Base-by-base conservation (phyloP, 2,888 invertebrate genomes). In the Pocota personata region DNA sequence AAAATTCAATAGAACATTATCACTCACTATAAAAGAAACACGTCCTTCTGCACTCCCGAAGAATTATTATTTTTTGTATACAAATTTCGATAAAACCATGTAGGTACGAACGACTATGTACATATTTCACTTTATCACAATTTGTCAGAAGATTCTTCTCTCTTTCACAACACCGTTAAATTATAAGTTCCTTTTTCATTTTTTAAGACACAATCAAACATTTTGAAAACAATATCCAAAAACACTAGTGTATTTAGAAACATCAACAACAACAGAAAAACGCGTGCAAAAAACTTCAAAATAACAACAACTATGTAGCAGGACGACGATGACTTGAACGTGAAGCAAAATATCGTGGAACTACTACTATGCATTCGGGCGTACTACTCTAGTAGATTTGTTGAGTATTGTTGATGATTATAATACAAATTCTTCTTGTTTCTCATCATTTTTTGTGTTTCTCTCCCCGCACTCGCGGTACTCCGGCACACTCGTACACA, bases 11-110 rank as follows among this genome's bases (percentile, higher is more conserved):
- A 32, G 4, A 57, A 57, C 8, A 10, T 32, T 14, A 19, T 58
- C 58, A 58, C 40, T 58, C 37, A 40, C 58, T 40, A 1, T 21
- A 40, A 58, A 58, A 37, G 37, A 21, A 24, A 24, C 58, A 58
- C 37, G 55, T 32, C 16, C 55, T 55, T 30, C 12, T 16, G 14
- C n/a, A n/a, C 37, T 30, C 1, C 24, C 4, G 5, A 12, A 24
- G n/a, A 24, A 0, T 7, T 50, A 12, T 21, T 16, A n/a, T 32
- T 16, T 7, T 10, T 7, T 19, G 12, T 12, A 19, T 24, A 32
- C 32, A 10, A 32, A 32, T 32, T 32, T 10, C n/a, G n/a, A n/a
- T n/a, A n/a, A n/a, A n/a, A n/a, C n/a, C n/a, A n/a, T n/a, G n/a
- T n/a, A n/a, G n/a, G n/a, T n/a, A n/a, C n/a, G n/a, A n/a, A n/a